phyloP scores from a whole-genome alignment of 2,797 vertebrate genomes.

The Sebastes steindachneri region DNA sequence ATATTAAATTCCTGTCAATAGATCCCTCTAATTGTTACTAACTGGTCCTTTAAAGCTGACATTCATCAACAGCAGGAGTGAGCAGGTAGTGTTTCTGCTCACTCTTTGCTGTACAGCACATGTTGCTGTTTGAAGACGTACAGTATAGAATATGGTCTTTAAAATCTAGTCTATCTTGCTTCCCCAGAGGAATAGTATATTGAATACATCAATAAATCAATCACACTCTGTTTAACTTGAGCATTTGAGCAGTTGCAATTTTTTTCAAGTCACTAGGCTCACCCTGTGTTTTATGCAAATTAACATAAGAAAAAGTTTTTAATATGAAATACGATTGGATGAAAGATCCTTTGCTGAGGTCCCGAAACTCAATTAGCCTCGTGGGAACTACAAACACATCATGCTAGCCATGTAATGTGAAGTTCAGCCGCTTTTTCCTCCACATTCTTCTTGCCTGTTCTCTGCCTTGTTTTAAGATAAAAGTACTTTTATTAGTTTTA shows the following conservation, averaged over 20 bases:
- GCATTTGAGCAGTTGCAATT: background rate
- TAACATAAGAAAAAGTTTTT: constrained; percentile 20
- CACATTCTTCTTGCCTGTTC: background rate
- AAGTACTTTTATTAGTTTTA: constrained; percentile 27
- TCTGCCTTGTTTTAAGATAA: constrained; percentile 45
- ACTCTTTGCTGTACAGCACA: background rate
- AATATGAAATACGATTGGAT: constrained; percentile 35
- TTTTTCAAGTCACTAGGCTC: background rate
- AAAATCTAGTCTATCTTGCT: background rate
- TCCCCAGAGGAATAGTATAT: background rate
- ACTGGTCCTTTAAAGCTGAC: background rate
- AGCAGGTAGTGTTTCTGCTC: background rate
- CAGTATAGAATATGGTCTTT: background rate
- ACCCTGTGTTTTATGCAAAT: constrained; percentile 41
- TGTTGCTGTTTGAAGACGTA: background rate
- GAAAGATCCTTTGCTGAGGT: constrained; percentile 50
- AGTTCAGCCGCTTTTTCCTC: constrained; percentile 5
- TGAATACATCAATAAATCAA: constrained; percentile 18
- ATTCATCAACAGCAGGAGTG: background rate
- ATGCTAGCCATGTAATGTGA: constrained; percentile 22
- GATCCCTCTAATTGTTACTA: rapidly evolving
- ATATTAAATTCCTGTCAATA: too few species aligned
- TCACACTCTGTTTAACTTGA: constrained; percentile 3
- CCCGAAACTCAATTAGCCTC: constrained; percentile 65
- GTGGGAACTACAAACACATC: constrained; percentile 44